Evolutionary conservation across 92 coral and sea anemone species (phyloP), one percentile per base, ranked within the genome.

Genomic region (Isaurus tuberculatus): DNA sequence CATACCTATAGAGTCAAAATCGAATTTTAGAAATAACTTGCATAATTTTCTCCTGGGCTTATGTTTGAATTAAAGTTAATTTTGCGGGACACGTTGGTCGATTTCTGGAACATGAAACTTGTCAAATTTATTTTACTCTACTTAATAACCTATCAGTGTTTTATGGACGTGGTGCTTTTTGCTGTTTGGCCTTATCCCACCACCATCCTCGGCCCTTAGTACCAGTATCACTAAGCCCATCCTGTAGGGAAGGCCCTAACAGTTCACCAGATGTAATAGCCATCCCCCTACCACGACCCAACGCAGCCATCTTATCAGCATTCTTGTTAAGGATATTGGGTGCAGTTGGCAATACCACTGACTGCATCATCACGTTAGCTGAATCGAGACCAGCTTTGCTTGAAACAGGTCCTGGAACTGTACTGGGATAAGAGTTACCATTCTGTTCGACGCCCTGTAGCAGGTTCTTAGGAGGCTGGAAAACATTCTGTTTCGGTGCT

Each of bases 171-270:
- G 75, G 73, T 6, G 91, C 69, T 51, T 91, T 88, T 19, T 87
- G 94, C 34, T 92, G 95, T 75, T 88, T 84, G 25, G 91, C 88
- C 43, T 91, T 89, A 29, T 94, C 98, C 91, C 98, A 93, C 94
- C 98, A 92, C 90, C 94, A 92, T 8, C 96, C 98, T 15, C 98
- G 89, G 28, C 98, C 98, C 66, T 86, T 92, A 16, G 83, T 86
- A 31, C 85, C 90, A 74, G 72, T 40, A 22, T 66, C 58, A 61
- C 67, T 60, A 58, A 58, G 79, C 43, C 85, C 75, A 82, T 72
- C 90, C 79, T 87, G 86, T 16, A 85, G n/a, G 57, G 44, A 36
- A 25, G 79, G 51, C 37, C 85, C 73, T 44, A 65, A 71, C 28
- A 86, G 73, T 83, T 86, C 86, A 57, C 71, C 70, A n/a, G 83